Conservation (phyloP, 2,113 vertebrate genomes). For the Acrocephalus kingi region DNA sequence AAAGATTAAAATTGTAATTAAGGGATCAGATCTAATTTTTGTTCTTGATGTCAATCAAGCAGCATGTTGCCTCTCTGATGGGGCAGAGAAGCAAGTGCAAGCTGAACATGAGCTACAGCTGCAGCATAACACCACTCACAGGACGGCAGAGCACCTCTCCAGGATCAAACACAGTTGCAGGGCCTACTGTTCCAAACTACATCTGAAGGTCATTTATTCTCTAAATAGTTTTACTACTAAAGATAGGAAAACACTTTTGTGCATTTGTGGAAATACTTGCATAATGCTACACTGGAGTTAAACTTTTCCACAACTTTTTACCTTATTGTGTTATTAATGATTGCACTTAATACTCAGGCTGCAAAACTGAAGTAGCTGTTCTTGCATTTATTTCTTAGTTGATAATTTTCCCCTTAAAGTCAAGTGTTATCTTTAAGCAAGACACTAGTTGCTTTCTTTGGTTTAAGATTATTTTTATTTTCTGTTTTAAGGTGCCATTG, state of each 20-base stretch:
- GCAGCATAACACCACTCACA: neutral
- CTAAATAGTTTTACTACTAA: neutral
- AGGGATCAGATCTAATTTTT: neutral
- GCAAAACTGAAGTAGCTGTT: neutral
- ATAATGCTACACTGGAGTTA: neutral
- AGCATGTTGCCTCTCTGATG: neutral
- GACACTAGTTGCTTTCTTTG: slow-evolving; percentile 47
- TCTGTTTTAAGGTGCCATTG: slow-evolving; percentile 29
- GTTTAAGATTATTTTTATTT: slow-evolving; percentile 59
- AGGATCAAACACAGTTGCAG: neutral
- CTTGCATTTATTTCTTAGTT: neutral
- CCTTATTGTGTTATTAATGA: neutral
- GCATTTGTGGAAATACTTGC: neutral
- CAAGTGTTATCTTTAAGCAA: slow-evolving; percentile 37
- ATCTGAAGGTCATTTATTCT: neutral
- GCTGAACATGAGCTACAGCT: neutral
- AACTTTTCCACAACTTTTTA: neutral
- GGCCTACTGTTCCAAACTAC: neutral
- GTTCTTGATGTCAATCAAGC: neutral
- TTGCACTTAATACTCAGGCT: neutral
- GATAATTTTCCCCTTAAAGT: neutral
- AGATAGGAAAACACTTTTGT: neutral
- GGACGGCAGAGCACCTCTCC: neutral
- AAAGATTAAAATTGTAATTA: neutral
- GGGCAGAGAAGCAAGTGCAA: neutral